Evolutionary conservation across 2,797 vertebrate species (phyloP).

Genomic region (Rhynchotus rufescens): DNA sequence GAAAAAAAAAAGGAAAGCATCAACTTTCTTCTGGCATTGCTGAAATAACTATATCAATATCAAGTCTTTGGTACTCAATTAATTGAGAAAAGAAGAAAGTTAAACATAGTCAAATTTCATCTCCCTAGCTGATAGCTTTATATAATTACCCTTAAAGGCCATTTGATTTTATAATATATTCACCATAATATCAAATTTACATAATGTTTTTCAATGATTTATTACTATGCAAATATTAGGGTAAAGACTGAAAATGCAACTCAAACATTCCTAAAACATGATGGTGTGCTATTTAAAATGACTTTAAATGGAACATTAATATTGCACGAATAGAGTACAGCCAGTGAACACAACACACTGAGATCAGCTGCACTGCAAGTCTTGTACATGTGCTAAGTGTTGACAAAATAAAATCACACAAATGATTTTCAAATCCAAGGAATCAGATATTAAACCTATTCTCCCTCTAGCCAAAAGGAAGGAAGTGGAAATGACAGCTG

Average conservation of each 20-base stretch:
- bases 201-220: slow-evolving; percentile 78
- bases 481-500: background rate
- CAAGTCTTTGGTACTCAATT: background rate
- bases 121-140: slow-evolving; percentile 35
- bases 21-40: background rate
- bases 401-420: background rate
- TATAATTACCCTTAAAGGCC: slow-evolving; percentile 67
- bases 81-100: background rate
- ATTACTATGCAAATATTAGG: slow-evolving; percentile 78
- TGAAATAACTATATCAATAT: background rate
- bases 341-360: background rate
- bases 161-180: slow-evolving; percentile 78
- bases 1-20: background rate
- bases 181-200: slow-evolving; percentile 70
- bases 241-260: slow-evolving; percentile 50
- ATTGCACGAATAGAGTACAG: background rate
- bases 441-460: background rate
- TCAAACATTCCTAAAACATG: slow-evolving; percentile 15
- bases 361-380: background rate
- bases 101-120: slow-evolving; percentile 11
- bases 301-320: background rate
- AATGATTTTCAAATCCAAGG: background rate
- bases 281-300: background rate
- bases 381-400: too few species aligned
- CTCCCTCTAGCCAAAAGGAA: background rate